Percentiles rank a stretch among this genome's conserved stretches.
These are phyloP conservation scores for Volucella inanis DNA, from an alignment of 2,888 invertebrate species.

Conservation along the genomic window DNA sequence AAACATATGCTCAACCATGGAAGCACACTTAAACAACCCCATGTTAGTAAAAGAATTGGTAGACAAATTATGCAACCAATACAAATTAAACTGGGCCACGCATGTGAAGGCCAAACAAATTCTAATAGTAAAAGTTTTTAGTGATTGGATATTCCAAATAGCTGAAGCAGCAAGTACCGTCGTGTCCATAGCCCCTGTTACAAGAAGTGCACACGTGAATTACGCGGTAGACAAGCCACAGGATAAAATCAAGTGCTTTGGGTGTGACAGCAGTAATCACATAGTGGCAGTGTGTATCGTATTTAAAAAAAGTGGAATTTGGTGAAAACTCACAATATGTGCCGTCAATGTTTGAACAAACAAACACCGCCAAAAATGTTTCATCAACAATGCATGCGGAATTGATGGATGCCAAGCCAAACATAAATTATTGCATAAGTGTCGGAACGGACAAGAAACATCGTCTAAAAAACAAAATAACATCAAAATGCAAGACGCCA, in stretches of 20 bases:
- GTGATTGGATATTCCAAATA: slow-evolving; percentile 42
- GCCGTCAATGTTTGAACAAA: slow-evolving; percentile 57
- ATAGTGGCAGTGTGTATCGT: slow-evolving; percentile 32
- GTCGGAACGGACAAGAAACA: background rate
- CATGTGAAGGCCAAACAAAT: slow-evolving; percentile 25
- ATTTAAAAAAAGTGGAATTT: slow-evolving; percentile 62
- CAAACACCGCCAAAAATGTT: slow-evolving; percentile 34
- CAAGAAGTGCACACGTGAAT: slow-evolving; percentile 31
- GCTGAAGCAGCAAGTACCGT: slow-evolving; percentile 56
- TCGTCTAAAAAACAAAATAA: slow-evolving; percentile 8
- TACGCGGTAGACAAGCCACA: background rate
- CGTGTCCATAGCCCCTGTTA: slow-evolving; percentile 8
- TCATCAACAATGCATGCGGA: slow-evolving; percentile 32
- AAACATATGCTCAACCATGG: slow-evolving; percentile 55
- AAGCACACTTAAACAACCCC: slow-evolving; percentile 56
- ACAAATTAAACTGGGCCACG: slow-evolving; percentile 58
- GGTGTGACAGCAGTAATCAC: slow-evolving; percentile 29
- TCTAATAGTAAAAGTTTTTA: slow-evolving; percentile 45
- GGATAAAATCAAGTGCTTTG: slow-evolving; percentile 23
- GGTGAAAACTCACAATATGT: slow-evolving; percentile 47
- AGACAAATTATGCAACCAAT: slow-evolving; percentile 36
- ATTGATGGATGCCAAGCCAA: slow-evolving; percentile 39
- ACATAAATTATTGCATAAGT: slow-evolving; percentile 39
- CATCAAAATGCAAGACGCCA: slow-evolving; percentile 18
- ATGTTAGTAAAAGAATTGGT: slow-evolving; percentile 51